Evolutionary conservation across 2,888 invertebrate species (phyloP).

Genomic region (Agriopis leucophaearia): DNA sequence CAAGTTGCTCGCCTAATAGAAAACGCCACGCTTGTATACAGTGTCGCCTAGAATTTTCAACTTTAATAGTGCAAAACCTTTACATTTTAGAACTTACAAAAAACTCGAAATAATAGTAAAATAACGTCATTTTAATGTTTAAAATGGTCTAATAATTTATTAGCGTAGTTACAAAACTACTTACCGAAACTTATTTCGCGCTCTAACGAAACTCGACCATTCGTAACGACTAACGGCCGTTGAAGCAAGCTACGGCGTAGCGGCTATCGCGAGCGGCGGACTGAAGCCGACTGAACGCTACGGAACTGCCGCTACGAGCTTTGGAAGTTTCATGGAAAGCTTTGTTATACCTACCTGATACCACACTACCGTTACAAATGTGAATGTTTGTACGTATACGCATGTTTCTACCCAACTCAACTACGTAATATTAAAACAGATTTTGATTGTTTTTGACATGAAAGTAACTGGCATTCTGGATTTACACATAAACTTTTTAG

Average conservation of each 20-base stretch:
- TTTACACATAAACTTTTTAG: too few relatives aligned
- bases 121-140: background rate
- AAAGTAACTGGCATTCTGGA: too few relatives aligned
- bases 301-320: conserved; percentile 22
- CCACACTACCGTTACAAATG: background rate
- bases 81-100: background rate
- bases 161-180: conserved; percentile 6
- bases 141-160: background rate
- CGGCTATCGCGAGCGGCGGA: conserved; percentile 12
- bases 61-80: too few relatives aligned
- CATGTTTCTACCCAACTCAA: background rate
- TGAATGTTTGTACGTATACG: background rate
- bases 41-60: too few relatives aligned
- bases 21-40: too few relatives aligned
- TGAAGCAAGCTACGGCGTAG: conserved; percentile 28
- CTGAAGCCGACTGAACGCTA: conserved; percentile 24
- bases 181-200: conserved; percentile 15
- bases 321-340: conserved; percentile 15
- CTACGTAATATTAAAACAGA: background rate
- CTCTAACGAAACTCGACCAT: conserved; percentile 2
- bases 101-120: background rate
- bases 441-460: background rate
- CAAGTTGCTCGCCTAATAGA: too few relatives aligned
- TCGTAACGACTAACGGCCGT: conserved; percentile 21
- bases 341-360: background rate